Conservation (phyloP, 35 echinoderm and acorn worm species). For the Eucidaris tribuloides region DNA sequence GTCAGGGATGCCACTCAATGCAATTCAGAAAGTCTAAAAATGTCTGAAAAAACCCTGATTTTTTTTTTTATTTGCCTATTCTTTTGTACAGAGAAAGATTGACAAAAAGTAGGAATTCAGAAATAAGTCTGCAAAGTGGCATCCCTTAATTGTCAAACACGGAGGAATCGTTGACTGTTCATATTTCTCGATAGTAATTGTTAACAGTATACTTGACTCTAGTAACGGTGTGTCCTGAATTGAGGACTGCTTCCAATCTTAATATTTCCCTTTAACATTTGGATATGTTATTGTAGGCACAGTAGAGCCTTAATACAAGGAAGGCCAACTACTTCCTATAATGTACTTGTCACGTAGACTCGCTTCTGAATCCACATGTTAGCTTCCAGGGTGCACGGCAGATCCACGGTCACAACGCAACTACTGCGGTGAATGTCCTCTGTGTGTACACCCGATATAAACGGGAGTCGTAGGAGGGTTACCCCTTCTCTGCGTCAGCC, state of each 20-base stretch:
- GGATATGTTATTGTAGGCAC: not conserved
- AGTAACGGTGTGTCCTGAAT: not conserved
- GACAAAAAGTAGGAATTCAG: no score
- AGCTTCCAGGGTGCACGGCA: slow-evolving; percentile 24
- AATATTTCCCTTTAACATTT: not conserved
- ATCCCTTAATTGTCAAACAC: no score
- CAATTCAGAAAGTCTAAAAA: no score
- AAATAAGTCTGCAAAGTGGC: no score
- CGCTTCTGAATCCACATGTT: slow-evolving; percentile 38
- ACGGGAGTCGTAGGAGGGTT: not conserved
- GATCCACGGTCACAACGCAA: not conserved
- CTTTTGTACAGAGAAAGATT: no score
- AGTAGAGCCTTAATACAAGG: not conserved
- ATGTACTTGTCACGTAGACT: slow-evolving; percentile 5
- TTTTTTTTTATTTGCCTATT: no score
- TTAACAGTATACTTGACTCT: not conserved
- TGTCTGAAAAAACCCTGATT: no score
- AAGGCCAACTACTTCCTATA: no score
- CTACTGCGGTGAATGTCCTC: not conserved
- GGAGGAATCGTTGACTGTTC: not conserved
- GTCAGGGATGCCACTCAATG: no score
- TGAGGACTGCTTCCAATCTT: not conserved
- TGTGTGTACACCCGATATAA: not conserved
- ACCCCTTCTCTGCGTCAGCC: not conserved
- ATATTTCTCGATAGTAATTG: not conserved